A percentile compares a stretch with the other conserved stretches of the same genome.
Evolutionary conservation across 2,888 invertebrate genomes (phyloP).

Genomic region (Metopia argyrocephala): DNA sequence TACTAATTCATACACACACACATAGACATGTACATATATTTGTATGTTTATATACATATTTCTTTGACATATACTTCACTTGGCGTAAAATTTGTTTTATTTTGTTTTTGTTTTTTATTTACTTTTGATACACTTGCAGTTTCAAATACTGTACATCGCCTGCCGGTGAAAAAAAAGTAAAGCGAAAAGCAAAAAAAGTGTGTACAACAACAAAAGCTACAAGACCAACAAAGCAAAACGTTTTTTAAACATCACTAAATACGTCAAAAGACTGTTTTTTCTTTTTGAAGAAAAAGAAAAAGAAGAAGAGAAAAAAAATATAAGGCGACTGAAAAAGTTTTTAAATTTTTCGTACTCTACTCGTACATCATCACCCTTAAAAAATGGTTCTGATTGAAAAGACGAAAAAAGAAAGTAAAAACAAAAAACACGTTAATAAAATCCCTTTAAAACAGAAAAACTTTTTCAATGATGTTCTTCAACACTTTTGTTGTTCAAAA

Average conservation of each 20-base stretch:
- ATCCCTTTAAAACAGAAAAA: constrained; percentile 17
- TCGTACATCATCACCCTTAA: constrained; percentile 22
- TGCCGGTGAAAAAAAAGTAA: constrained; percentile 9
- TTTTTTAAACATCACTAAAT: constrained; percentile 64
- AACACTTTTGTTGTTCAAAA: constrained; percentile 54
- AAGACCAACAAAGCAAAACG: constrained; percentile 58
- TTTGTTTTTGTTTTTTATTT: constrained; percentile 24
- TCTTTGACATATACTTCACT: neutral
- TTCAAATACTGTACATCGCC: constrained; percentile 27
- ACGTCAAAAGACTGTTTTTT: constrained; percentile 49
- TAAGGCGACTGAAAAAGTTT: constrained; percentile 32
- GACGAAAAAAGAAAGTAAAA: neutral
- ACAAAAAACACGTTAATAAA: neutral
- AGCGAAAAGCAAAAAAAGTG: constrained; percentile 54
- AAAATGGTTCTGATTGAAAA: too few relatives aligned
- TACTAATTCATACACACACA: constrained; percentile 41
- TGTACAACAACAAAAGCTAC: constrained; percentile 38
- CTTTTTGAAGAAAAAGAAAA: neutral
- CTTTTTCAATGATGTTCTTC: constrained; percentile 58
- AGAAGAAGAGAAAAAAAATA: neutral
- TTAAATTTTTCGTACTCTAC: constrained; percentile 24
- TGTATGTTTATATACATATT: neutral
- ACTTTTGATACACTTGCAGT: constrained; percentile 50
- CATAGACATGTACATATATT: constrained; percentile 47
- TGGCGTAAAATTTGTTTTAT: neutral